phyloP scores from a whole-genome alignment of 2,888 invertebrate genomes.

The Drosophila monieri region DNA sequence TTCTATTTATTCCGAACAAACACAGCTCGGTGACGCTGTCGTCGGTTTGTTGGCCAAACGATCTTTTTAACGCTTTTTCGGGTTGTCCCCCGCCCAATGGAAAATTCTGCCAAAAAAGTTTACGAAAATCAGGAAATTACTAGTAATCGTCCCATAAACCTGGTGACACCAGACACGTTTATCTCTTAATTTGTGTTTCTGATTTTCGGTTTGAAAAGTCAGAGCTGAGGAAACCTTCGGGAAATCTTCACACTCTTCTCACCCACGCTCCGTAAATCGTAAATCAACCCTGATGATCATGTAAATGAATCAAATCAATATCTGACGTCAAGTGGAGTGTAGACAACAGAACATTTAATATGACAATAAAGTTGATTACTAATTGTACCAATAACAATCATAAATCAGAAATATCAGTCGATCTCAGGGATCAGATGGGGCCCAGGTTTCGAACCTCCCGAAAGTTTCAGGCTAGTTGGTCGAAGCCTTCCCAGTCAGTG shows the following conservation, averaged over 20 bases:
- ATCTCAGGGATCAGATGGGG: not conserved
- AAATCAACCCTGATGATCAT: conserved; percentile 57
- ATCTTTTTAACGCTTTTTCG: conserved; percentile 43
- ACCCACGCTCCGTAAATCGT: conserved; percentile 19
- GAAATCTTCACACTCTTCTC: conserved; percentile 24
- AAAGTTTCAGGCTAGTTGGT: not conserved
- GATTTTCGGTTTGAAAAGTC: not conserved
- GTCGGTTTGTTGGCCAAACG: conserved; percentile 42
- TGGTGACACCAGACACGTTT: not conserved
- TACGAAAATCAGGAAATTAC: conserved; percentile 3
- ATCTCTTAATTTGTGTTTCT: not conserved
- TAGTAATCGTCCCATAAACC: not conserved
- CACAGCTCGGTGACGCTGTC: conserved; percentile 56
- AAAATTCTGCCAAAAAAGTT: conserved; percentile 51
- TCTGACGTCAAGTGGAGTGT: conserved; percentile 57
- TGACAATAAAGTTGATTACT: conserved; percentile 63
- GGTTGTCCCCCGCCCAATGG: conserved; percentile 56
- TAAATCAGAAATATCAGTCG: not conserved
- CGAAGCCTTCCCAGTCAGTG: not conserved
- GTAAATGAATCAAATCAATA: conserved; percentile 61
- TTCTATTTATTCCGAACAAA: conserved; percentile 53
- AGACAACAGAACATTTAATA: conserved; percentile 73
- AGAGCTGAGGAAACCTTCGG: not conserved
- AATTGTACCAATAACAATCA: conserved; percentile 45
- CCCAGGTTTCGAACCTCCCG: not conserved